A percentile compares a stretch with the other conserved stretches of the same genome.
Conservation (phyloP, 2,113 vertebrate species). For the Cyanistes caeruleus region DNA sequence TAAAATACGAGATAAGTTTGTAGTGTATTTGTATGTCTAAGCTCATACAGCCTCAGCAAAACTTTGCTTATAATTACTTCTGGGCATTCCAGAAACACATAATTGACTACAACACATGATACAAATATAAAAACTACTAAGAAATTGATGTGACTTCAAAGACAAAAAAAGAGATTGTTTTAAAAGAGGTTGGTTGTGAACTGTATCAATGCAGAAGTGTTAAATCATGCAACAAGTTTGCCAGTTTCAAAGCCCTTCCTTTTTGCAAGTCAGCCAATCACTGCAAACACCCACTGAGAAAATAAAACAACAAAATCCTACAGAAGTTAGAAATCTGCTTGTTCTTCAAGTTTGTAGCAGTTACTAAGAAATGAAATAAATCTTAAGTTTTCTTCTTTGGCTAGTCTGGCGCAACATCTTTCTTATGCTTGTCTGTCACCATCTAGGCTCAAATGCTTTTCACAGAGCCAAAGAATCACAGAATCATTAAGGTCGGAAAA, state of each 20-base stretch:
- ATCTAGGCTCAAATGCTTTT: neutral
- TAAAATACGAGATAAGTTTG: neutral
- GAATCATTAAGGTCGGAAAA: neutral
- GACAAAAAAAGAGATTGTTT: neutral
- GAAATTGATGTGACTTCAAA: neutral
- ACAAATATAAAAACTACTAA: neutral
- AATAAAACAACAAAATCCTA: neutral
- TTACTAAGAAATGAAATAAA: neutral
- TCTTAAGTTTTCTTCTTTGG: neutral
- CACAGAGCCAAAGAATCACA: neutral
- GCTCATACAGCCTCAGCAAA: neutral
- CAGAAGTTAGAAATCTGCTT: neutral
- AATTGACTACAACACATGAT: neutral
- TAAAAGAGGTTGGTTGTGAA: slow-evolving; percentile 3
- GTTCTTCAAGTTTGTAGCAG: neutral
- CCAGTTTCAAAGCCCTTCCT: slow-evolving; percentile 6
- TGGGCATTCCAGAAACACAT: neutral
- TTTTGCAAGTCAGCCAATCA: neutral
- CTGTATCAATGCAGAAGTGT: slow-evolving; percentile 17
- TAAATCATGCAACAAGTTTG: slow-evolving; percentile 25
- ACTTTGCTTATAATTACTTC: neutral
- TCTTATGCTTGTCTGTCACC: neutral
- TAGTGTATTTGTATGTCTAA: neutral
- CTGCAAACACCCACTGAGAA: neutral
- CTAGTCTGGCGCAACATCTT: neutral